phyloP scores from a whole-genome alignment of 1,140 invertebrate species.

The Neotoxoptera formosana region DNA sequence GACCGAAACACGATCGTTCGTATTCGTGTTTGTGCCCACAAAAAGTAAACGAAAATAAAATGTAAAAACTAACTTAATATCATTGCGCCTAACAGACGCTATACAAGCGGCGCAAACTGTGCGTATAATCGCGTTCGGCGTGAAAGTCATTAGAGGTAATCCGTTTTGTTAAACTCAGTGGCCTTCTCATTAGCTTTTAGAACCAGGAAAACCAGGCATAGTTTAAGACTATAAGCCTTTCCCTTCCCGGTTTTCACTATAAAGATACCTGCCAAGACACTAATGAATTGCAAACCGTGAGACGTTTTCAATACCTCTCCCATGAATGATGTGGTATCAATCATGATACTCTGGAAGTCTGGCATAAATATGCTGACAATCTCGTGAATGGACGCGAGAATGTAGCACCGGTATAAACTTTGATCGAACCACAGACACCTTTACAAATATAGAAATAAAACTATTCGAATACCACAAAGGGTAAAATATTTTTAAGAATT shows the following conservation, averaged over 20 bases:
- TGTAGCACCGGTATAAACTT: background rate
- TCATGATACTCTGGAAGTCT: background rate
- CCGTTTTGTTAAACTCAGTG: slow-evolving; percentile 2
- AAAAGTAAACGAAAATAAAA: background rate
- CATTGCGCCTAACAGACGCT: background rate
- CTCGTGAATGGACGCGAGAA: background rate
- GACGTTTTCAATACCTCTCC: background rate
- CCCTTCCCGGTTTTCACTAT: background rate
- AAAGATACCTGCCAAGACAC: background rate
- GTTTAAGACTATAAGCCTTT: background rate
- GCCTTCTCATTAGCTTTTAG: slow-evolving; percentile 24
- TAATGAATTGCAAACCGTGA: slow-evolving; percentile 28
- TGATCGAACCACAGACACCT: background rate
- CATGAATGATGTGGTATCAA: background rate
- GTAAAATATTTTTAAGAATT: background rate
- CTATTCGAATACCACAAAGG: background rate
- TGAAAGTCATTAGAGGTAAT: slow-evolving; percentile 18
- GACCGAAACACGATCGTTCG: background rate
- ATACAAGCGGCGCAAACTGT: background rate
- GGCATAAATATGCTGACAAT: background rate
- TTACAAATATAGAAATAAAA: background rate
- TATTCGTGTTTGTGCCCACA: background rate
- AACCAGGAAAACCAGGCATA: background rate
- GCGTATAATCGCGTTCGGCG: background rate
- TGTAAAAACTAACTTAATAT: background rate